Evolutionary conservation across 2,888 invertebrate species (phyloP).

Genomic region (Apoda limacodes): DNA sequence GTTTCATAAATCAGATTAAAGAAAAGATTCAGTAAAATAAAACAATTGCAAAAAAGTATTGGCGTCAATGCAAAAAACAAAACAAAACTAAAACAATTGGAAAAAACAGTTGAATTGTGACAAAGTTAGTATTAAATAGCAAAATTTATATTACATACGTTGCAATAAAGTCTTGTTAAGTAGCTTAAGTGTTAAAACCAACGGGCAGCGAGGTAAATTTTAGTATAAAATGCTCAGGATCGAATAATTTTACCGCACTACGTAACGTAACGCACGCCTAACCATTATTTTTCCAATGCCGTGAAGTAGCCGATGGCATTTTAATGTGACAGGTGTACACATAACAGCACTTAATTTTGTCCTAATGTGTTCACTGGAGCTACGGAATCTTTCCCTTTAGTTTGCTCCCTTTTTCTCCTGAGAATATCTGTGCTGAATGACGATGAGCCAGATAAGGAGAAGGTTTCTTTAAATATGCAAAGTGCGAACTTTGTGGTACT

Average conservation of each 20-base stretch:
- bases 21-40: no score
- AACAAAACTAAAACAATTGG: no score
- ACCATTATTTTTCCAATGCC: slow-evolving; percentile 41
- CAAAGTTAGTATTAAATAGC: no score
- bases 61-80: no score
- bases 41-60: no score
- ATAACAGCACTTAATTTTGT: slow-evolving; percentile 68
- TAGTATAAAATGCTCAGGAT: no score
- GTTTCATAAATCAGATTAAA: no score
- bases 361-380: slow-evolving; percentile 53
- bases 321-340: slow-evolving; percentile 64
- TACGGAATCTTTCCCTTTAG: slow-evolving; percentile 44
- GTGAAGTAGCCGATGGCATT: slow-evolving; percentile 56
- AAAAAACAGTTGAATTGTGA: no score
- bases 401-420: slow-evolving; percentile 45
- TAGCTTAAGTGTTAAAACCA: no score
- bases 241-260: slow-evolving; percentile 53
- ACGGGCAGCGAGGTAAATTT: no score
- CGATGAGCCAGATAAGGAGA: slow-evolving; percentile 62
- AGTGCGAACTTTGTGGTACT: slow-evolving; percentile 57
- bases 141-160: no score
- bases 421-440: slow-evolving; percentile 53
- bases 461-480: slow-evolving; percentile 66
- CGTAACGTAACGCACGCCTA: slow-evolving; percentile 23
- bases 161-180: no score